Percentiles rank a stretch among this genome's conserved stretches.
Conservation (phyloP, 1,140 invertebrate genomes). For the Orius insidiosus region DNA sequence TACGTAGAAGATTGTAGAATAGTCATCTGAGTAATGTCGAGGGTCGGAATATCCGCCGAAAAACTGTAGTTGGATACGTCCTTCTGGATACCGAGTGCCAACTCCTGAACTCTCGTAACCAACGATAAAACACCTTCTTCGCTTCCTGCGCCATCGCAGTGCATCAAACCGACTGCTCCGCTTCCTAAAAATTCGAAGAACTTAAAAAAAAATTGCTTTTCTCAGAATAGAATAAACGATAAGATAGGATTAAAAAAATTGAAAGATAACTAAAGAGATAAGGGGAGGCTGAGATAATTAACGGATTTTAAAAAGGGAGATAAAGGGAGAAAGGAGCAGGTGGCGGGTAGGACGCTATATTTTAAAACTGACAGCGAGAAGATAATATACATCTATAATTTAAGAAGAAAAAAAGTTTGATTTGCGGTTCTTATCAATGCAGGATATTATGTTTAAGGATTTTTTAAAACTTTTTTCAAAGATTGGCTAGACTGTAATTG, state of each 20-base stretch:
- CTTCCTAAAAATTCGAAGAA: conserved; percentile 42
- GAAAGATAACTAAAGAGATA: too few species aligned
- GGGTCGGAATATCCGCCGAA: conserved; percentile 75
- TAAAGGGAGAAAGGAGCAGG: not conserved
- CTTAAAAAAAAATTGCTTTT: too few species aligned
- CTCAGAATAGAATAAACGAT: too few species aligned
- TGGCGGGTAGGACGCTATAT: not conserved
- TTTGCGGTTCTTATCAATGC: too few species aligned
- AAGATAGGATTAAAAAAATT: too few species aligned
- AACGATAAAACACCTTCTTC: conserved; percentile 64
- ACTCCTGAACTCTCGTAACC: conserved; percentile 62
- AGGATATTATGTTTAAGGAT: too few species aligned
- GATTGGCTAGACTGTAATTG: too few species aligned
- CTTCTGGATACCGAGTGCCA: conserved; percentile 67
- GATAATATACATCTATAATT: not conserved
- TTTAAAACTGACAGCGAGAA: not conserved
- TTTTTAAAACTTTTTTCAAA: too few species aligned
- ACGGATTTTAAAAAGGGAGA: too few species aligned
- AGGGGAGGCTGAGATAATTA: too few species aligned
- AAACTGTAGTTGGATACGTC: conserved; percentile 72
- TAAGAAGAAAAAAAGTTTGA: too few species aligned
- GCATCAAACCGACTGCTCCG: conserved; percentile 68
- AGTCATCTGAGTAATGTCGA: conserved; percentile 66
- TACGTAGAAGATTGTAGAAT: conserved; percentile 77
- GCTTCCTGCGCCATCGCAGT: conserved; percentile 74